These are phyloP conservation scores for Plecturocebus donacophilus DNA, from an alignment of 2,113 vertebrate species.

Conservation along the genomic window DNA sequence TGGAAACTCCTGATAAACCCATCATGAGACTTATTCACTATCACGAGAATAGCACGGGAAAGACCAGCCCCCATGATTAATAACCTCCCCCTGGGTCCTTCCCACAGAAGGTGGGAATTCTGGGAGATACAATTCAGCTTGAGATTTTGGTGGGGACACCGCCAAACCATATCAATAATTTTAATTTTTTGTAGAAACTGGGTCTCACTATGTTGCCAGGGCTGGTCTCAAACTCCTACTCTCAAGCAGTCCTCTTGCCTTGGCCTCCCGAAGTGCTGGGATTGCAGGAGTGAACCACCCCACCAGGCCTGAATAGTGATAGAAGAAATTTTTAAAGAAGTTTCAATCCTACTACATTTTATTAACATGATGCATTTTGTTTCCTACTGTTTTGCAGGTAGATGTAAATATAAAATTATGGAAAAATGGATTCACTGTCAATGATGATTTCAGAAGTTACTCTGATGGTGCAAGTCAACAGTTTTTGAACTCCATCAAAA, in stretches of 20 bases:
- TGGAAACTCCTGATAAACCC: too few relatives aligned
- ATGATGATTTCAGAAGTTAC: conserved; percentile 93
- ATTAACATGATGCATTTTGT: conserved; percentile 1
- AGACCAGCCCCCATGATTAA: too few relatives aligned
- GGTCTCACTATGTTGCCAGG: background rate
- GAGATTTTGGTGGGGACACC: background rate
- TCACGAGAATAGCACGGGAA: too few relatives aligned
- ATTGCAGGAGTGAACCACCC: background rate
- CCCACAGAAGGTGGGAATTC: too few relatives aligned
- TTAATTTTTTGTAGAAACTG: background rate
- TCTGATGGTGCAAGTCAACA: conserved; percentile 90
- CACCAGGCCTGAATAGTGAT: background rate
- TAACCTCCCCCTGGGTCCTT: too few relatives aligned
- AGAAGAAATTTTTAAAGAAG: conserved; percentile 36
- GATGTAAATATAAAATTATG: conserved; percentile 95
- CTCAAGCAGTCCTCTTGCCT: background rate
- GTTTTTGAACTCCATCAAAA: conserved; percentile 95
- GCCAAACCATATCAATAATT: background rate
- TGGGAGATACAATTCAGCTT: too few relatives aligned
- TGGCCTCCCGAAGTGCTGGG: background rate
- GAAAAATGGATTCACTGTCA: conserved; percentile 97
- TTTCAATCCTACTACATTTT: conserved; percentile 16
- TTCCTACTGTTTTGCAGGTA: conserved; percentile 84
- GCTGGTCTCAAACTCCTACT: background rate
- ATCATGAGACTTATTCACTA: too few relatives aligned